Evolutionary conservation across 1,140 invertebrate genomes (phyloP).

Genomic region (Babylonia areolata): DNA sequence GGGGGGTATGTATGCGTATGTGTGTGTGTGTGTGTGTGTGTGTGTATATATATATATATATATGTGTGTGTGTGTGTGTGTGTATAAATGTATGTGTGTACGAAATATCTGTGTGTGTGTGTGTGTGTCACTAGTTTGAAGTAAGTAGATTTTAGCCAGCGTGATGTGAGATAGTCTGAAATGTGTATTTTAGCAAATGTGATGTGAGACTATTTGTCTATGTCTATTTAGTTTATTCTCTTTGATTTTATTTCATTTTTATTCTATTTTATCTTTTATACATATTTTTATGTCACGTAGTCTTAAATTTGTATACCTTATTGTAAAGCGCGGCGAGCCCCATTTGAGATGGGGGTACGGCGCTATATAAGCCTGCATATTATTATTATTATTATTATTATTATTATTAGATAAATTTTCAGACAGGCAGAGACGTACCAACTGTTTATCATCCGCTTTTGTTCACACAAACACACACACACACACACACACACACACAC

Average conservation of each 20-base stretch:
- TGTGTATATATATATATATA: not conserved
- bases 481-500: no score
- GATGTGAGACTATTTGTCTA: not conserved
- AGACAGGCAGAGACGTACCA: not conserved
- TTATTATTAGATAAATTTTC: not conserved
- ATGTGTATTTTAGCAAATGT: not conserved
- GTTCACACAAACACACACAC: no score
- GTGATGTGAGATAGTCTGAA: no score
- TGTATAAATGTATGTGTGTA: not conserved
- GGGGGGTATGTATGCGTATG: not conserved
- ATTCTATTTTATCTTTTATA: not conserved
- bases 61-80: slow-evolving; percentile 13
- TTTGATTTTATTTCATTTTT: not conserved
- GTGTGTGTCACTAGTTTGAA: no score
- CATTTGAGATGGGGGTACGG: not conserved
- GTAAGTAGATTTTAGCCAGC: no score
- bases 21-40: slow-evolving; percentile 8
- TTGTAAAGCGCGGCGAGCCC: no score
- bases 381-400: not conserved
- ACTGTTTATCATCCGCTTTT: not conserved
- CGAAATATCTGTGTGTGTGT: no score
- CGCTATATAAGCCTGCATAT: no score
- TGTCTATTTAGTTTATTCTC: not conserved
- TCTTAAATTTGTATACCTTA: not conserved
- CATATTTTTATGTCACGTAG: not conserved